Percentiles rank a stretch among this genome's conserved stretches.
These are phyloP conservation scores for Chrysolina haemoptera DNA, from an alignment of 2,888 invertebrate species.

Conservation along the genomic window DNA sequence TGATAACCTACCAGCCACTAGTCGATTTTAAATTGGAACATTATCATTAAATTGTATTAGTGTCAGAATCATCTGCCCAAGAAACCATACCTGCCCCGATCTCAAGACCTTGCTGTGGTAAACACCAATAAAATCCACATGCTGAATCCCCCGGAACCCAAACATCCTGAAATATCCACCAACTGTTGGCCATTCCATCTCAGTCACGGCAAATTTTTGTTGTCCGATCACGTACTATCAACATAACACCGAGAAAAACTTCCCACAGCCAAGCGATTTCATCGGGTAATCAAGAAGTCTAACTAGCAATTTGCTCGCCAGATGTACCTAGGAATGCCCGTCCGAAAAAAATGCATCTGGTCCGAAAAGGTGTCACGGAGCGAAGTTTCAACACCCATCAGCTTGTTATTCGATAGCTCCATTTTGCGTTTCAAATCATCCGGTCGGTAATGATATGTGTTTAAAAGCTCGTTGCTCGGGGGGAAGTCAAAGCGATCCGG, in stretches of 20 bases:
- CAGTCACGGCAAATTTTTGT: conserved; percentile 1
- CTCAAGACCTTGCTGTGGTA: background rate
- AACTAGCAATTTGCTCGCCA: conserved; percentile 25
- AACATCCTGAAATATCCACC: conserved; percentile 9
- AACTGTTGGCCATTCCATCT: conserved; percentile 23
- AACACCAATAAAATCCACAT: conserved; percentile 30
- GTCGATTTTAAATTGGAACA: no score
- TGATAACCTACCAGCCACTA: no score
- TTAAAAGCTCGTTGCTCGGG: conserved; percentile 29
- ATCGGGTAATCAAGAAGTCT: conserved; percentile 18
- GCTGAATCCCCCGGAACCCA: conserved; percentile 13
- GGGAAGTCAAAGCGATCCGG: conserved; percentile 25
- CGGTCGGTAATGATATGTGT: conserved; percentile 23
- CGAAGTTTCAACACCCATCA: conserved; percentile 7
- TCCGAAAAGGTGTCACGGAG: conserved; percentile 19
- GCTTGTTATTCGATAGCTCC: conserved; percentile 25
- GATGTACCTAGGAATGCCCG: conserved; percentile 22
- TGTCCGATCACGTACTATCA: conserved; percentile 24
- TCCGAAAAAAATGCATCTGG: conserved; percentile 27
- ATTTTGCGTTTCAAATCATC: conserved; percentile 9
- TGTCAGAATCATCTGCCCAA: background rate
- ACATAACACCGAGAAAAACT: background rate
- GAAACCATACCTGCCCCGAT: background rate
- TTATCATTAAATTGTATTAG: background rate
- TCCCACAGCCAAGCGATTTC: conserved; percentile 15